phyloP scores from a whole-genome alignment of 1,140 invertebrate species.

The Eumeta japonica region DNA sequence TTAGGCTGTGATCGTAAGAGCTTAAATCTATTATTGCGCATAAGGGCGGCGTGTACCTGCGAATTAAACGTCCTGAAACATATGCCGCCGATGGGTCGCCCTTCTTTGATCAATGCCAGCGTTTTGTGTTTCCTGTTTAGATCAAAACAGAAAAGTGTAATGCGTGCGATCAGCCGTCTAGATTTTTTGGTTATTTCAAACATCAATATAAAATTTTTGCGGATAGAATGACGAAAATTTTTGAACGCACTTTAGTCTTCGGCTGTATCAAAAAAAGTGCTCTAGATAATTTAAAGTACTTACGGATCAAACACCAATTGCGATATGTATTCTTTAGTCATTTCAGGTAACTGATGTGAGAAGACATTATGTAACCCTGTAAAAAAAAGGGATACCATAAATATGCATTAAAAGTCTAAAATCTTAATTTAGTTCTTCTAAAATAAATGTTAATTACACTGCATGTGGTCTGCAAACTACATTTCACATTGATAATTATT shows the following conservation, averaged over 20 bases:
- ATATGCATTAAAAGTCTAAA: too few relatives aligned
- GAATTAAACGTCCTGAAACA: constrained; percentile 94
- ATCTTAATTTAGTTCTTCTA: too few relatives aligned
- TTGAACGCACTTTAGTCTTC: neutral
- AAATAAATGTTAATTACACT: too few relatives aligned
- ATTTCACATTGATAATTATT: too few relatives aligned
- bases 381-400: constrained; percentile 6
- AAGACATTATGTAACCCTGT: constrained; percentile 91
- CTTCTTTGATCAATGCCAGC: constrained; percentile 86
- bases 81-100: constrained; percentile 94
- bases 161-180: too few relatives aligned
- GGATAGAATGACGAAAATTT: too few relatives aligned
- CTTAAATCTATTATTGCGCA: too few relatives aligned
- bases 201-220: too few relatives aligned
- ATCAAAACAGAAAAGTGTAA: constrained; percentile 3
- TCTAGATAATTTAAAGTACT: constrained; percentile 55
- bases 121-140: constrained; percentile 87
- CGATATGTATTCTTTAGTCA: constrained; percentile 98
- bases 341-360: constrained; percentile 91
- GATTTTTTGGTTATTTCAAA: too few relatives aligned
- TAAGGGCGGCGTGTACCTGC: too few relatives aligned
- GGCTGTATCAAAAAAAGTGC: constrained; percentile 5
- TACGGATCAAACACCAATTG: constrained; percentile 95
- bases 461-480: too few relatives aligned
- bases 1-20: too few relatives aligned